A percentile compares a stretch with the other conserved stretches of the same genome.
Conservation (phyloP, 2,113 vertebrate species). For the Mellivora capensis region DNA sequence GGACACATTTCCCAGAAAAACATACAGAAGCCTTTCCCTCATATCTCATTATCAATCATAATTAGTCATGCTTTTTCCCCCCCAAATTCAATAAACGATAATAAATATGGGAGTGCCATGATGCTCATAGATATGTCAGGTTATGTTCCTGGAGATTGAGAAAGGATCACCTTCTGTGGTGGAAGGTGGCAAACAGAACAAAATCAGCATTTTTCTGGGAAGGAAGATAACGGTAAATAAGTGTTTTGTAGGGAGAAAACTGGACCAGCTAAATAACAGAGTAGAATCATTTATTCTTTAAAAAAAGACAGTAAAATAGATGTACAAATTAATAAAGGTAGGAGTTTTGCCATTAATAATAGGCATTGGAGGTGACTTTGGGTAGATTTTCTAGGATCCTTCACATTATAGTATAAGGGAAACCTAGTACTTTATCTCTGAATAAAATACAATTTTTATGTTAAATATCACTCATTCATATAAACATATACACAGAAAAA, state of each 20-base stretch:
- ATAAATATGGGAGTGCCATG: not conserved
- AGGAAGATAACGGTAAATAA: not conserved
- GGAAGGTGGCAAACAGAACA: not conserved
- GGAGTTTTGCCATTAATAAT: not conserved
- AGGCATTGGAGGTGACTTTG: not conserved
- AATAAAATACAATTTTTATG: not conserved
- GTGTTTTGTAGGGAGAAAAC: not conserved
- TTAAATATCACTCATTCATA: not conserved
- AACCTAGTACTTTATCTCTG: not conserved
- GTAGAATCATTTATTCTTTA: not conserved
- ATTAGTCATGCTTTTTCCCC: not conserved
- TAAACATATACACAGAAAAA: not conserved
- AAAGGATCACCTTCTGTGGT: not conserved
- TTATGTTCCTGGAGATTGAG: not conserved
- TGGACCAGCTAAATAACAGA: not conserved
- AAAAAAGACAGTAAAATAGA: not conserved
- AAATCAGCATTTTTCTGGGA: not conserved
- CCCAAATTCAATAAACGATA: not conserved
- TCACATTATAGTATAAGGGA: not conserved
- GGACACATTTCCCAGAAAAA: not conserved
- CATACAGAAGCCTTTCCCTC: accelerated
- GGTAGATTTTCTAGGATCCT: not conserved
- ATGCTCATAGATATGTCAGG: not conserved
- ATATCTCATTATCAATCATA: not conserved
- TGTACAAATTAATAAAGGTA: not conserved